Base-by-base conservation (phyloP, 2,113 vertebrate genomes). In the Podiceps cristatus region DNA sequence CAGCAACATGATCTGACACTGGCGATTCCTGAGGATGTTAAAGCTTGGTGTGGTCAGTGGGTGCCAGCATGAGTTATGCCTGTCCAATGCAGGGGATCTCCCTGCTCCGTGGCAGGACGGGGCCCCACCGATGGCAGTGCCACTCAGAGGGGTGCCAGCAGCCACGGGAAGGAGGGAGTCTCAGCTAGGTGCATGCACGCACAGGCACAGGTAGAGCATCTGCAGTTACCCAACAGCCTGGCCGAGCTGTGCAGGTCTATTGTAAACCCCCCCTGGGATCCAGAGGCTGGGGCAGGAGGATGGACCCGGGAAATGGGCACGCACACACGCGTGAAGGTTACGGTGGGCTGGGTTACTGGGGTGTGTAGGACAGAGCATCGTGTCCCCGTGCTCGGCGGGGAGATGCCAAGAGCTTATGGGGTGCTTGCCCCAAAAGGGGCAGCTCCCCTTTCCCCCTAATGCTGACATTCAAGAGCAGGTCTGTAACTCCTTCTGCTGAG, bases 1-100 rank as follows among this genome's bases (percentile, higher is more conserved):
- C 7, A 58, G 52, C 85, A 44, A 13, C 2, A 0, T 14, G 86
- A 76, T 71, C 87, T 8, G 31, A 13, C 0, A 3, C 88, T 58
- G 85, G 29, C 2, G 13, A 6, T 37, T 88, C 68, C 86, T 0
- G 0, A 53, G 67, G 68, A 45, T 0, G 0, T 24, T 35, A 3
- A 19, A 59, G 37, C 64, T 80, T 2, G 0, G 50, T 27, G 75
- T 9, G 72, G 31, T 60, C 44, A 19, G 33, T 2, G 6, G 68
- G 67, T 29, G 20, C 53, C 75, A 15, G 53, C 4, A 2, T 33
- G 83, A 62, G 55, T 50, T 45, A 47, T 22, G 16, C 72, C 44
- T 52, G 19, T 17, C 27, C 49, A 8, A 3, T 4, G 28, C 33
- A 44, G 40, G 73, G 58, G 37, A 68, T 56, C 9, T 45, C 47